Evolutionary conservation across 2,113 vertebrate genomes (phyloP).

Genomic region (Crotalus helleri): DNA sequence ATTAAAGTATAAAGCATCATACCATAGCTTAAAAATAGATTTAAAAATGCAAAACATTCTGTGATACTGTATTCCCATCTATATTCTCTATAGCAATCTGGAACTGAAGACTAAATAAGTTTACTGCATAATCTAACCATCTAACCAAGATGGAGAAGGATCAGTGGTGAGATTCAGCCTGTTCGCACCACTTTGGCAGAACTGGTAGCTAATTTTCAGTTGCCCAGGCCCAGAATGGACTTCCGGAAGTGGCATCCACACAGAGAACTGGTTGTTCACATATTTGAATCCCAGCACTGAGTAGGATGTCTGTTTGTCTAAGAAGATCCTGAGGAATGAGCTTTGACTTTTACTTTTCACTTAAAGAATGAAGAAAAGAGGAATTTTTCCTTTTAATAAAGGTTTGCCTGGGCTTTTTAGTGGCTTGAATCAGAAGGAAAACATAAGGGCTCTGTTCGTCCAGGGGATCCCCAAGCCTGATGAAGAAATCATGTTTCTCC

Average conservation of each 20-base stretch:
- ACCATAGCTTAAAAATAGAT: neutral
- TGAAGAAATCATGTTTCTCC: neutral
- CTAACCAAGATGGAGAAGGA: neutral
- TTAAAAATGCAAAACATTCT: neutral
- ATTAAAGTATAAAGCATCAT: neutral
- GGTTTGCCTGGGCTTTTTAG: slow-evolving; percentile 67
- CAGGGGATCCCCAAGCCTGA: neutral
- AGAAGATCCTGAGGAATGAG: neutral
- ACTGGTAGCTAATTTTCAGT: too few species aligned
- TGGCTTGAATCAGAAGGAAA: slow-evolving; percentile 75
- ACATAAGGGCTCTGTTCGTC: slow-evolving; percentile 19
- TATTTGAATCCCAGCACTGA: neutral
- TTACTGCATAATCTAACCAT: neutral
- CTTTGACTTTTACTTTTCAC: neutral
- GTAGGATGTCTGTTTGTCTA: neutral
- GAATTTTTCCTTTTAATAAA: slow-evolving; percentile 76
- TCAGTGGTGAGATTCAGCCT: too few species aligned
- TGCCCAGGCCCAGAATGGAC: too few species aligned
- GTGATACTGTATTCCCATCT: neutral
- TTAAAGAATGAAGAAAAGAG: neutral
- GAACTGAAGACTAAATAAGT: neutral
- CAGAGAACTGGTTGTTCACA: too few species aligned
- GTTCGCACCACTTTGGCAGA: too few species aligned
- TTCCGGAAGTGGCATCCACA: too few species aligned
- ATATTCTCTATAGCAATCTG: neutral